These are phyloP conservation scores for Pygoscelis adeliae DNA, from an alignment of 2,113 vertebrate genomes.

Conservation along the genomic window DNA sequence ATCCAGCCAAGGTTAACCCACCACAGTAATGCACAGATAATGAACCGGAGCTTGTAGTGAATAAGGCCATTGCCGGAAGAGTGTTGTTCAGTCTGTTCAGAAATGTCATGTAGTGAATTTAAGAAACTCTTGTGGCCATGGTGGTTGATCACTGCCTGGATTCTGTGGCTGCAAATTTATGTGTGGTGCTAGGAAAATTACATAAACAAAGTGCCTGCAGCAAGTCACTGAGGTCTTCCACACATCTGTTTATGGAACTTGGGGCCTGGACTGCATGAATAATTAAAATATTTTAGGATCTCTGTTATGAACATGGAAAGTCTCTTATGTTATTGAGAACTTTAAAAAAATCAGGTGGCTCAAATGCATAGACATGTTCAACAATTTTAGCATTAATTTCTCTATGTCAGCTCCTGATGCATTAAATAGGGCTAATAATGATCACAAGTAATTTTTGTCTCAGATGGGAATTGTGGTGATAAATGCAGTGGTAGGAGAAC, in stretches of 20 bases:
- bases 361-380: background rate
- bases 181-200: background rate
- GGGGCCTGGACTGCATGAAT: background rate
- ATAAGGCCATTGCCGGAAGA: background rate
- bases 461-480: background rate
- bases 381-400: background rate
- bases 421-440: background rate
- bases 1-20: background rate
- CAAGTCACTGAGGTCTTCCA: background rate
- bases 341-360: background rate
- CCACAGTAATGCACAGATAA: background rate
- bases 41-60: background rate
- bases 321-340: background rate
- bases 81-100: background rate
- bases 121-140: background rate
- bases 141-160: background rate
- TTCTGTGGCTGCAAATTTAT: background rate
- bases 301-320: background rate
- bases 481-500: background rate
- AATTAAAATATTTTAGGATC: background rate
- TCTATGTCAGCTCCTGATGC: background rate
- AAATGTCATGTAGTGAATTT: background rate
- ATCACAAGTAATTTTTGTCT: background rate
- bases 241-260: background rate
- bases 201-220: background rate